Evolutionary conservation across 2,113 vertebrate species (phyloP), one percentile per base, ranked within the genome.

Genomic region (Sakesphorus luctuosus): DNA sequence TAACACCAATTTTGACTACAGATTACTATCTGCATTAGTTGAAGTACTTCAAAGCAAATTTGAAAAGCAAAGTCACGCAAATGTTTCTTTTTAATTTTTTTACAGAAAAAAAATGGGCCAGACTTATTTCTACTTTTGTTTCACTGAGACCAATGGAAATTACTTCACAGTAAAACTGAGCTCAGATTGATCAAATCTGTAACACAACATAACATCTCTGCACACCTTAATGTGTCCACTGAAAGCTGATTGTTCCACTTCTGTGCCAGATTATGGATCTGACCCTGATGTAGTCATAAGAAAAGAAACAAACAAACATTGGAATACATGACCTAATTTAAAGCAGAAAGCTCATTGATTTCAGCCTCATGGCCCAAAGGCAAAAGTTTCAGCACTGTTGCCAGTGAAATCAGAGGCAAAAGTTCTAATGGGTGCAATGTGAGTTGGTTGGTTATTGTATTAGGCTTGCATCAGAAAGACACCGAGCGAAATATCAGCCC

Each of bases 281-380:
- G 72, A 79, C 43, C 28, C 72, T 59, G 38, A 69, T 73, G 55
- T 26, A 76, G 40, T 55, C 59, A 47, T 18, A 71, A 77, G 11
- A 40, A 43, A 77, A 58, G n/a, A 11, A 33, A 46, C 50, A 66
- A 90, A 20, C 44, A 68, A 83, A 40, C 78, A 62, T 18, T 58
- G 49, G 44, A 95, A 78, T 73, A 61, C 38, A 46, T 94, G 91
- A 94, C 95, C 91, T 90, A 91, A 80, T 93, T 96, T 93, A 84
- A 83, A 89, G 75, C 35, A 85, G 84, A 87, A 83, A 73, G 24
- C 77, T 82, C 84, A 95, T 93, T 83, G 94, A 96, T 89, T 95
- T 69, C 78, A 80, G 71, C 26, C 17, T 83, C 67, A 58, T 2
- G 4, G 77, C 89, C 87, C 58, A 87, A 62, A 77, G 91, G 94